Base-by-base conservation (phyloP, 1,140 invertebrate species). In the Aphelenchoides besseyi region DNA sequence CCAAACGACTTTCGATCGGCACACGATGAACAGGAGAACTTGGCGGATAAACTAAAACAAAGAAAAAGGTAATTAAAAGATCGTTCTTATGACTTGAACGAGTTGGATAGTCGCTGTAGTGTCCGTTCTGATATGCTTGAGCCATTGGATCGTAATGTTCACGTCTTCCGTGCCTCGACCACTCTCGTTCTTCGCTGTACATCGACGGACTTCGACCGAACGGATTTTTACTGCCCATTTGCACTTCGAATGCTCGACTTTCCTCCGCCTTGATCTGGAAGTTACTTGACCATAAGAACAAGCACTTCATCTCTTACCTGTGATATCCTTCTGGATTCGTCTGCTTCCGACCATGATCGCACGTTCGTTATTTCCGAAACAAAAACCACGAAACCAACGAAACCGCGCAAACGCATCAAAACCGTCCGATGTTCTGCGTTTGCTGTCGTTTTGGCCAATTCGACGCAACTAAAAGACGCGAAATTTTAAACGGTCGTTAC, bases 251-350 rank as follows among this genome's bases (percentile, higher is more conserved):
- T 29, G 55, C 35, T 26, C 74, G 26, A 9, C 36, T 72, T 35
- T 74, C 75, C 23, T 74, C 74, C 30, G 73, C 35, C 35, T 74
- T 74, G 16, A 74, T 32, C 72, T 74, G 53, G 28, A 73, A 77
- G 1, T 28, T 29, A 16, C 1, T n/a, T 61, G 28, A 18, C 28
- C 16, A n/a, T n/a, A 2, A 61, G 30, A 61, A 61, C 16, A n/a
- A 9, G 8, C 16, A 59, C 8, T 8, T 8, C 8, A 59, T 16
- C n/a, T 41, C 72, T 18, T n/a, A 74, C 74, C 73, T 76, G 74
- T 2, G 63, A 37, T 23, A 74, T 74, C 54, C 73, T 71, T 26
- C 73, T 73, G 9, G 74, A 69, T 33, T 74, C 73, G 28, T 74
- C 73, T 23, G 29, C 68, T 28, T 74, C 73, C 8, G 72, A 76